These are phyloP conservation scores for Cuniculus paca DNA, from an alignment of 2,797 vertebrate genomes.

Conservation along the genomic window DNA sequence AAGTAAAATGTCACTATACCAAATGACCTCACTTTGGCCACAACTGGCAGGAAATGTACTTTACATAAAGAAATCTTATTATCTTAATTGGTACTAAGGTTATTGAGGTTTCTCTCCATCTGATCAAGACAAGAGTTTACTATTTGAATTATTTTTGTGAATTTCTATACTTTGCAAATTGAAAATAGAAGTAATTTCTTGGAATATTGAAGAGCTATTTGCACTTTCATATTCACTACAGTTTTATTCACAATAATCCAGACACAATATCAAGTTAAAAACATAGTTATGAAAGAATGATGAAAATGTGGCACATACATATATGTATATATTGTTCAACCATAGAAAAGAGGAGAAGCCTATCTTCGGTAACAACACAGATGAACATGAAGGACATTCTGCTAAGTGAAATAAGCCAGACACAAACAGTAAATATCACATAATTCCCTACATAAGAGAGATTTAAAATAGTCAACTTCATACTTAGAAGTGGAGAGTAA, in stretches of 20 bases:
- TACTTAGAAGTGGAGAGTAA: not conserved
- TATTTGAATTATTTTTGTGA: not conserved
- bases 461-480: not conserved
- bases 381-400: not conserved
- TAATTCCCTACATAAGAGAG: not conserved
- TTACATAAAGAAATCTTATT: not conserved
- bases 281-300: not conserved
- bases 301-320: not conserved
- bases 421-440: not conserved
- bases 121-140: not conserved
- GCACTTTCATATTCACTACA: not conserved
- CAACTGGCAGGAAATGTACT: not conserved
- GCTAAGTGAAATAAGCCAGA: not conserved
- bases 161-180: not conserved
- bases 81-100: not conserved
- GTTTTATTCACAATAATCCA: not conserved
- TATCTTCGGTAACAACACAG: too few relatives aligned
- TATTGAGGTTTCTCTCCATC: not conserved
- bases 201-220: not conserved
- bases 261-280: not conserved
- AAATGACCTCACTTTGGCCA: not conserved
- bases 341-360: not conserved
- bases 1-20: not conserved
- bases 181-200: not conserved
- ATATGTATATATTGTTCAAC: not conserved